Evolutionary conservation across 2,888 invertebrate species (phyloP).

Genomic region (Myathropa florea): DNA sequence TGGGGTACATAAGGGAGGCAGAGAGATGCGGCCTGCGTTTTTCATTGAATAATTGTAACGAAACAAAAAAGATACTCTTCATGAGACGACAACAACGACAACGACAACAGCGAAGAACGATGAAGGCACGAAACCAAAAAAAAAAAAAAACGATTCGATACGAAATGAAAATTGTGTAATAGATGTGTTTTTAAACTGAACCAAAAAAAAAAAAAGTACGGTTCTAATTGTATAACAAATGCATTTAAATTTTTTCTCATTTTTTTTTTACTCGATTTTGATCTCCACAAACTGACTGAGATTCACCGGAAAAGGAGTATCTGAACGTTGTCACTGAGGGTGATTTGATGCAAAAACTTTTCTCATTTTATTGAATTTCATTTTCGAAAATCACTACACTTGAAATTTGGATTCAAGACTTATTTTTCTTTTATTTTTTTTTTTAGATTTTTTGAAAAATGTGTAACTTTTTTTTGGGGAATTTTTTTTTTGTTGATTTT

Average conservation of each 20-base stretch:
- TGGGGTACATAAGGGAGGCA: not conserved
- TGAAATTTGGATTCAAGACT: not conserved
- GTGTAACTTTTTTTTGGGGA: slow-evolving; percentile 9
- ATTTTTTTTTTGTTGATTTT: not conserved
- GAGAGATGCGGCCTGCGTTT: slow-evolving; percentile 34
- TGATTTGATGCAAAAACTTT: not conserved
- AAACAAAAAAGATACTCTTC: slow-evolving; percentile 24
- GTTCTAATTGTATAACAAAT: slow-evolving; percentile 61
- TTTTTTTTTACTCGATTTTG: not conserved
- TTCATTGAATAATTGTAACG: slow-evolving; percentile 66
- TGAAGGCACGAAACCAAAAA: slow-evolving; percentile 50
- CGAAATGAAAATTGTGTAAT: slow-evolving; percentile 66
- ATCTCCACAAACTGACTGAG: slow-evolving; percentile 7
- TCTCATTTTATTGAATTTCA: slow-evolving; percentile 35
- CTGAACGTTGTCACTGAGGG: not conserved
- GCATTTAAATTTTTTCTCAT: slow-evolving; percentile 20
- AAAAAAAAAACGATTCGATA: not conserved
- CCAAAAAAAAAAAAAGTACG: slow-evolving; percentile 31
- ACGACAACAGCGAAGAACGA: slow-evolving; percentile 24
- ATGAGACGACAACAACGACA: slow-evolving; percentile 6
- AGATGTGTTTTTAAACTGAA: slow-evolving; percentile 49
- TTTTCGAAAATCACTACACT: slow-evolving; percentile 37
- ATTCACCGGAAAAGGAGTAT: not conserved
- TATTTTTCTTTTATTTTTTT: not conserved
- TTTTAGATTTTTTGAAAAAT: slow-evolving; percentile 39